Conservation (phyloP, 2,113 vertebrate species). For the Lipophrys pholis region DNA sequence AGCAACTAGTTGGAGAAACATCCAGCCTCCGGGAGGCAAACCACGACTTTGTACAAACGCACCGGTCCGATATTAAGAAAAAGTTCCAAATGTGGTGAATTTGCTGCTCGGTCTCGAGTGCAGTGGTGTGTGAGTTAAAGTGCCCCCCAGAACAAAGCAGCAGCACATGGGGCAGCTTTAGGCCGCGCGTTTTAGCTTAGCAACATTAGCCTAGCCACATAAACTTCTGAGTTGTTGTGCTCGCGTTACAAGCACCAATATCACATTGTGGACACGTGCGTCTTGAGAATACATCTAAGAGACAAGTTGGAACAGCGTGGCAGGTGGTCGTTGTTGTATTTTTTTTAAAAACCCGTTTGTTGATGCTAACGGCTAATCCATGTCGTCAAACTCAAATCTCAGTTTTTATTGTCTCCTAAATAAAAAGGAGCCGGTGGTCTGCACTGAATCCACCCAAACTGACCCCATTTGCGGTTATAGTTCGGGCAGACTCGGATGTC, state of each 20-base stretch:
- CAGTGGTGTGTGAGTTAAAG: slow-evolving; percentile 85
- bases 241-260: no score
- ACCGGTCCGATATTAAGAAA: neutral
- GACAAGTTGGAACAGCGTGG: accelerated
- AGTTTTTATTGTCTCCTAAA: neutral
- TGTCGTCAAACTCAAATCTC: slow-evolving; percentile 27
- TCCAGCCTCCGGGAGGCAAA: accelerated
- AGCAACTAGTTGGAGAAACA: slow-evolving; percentile 33
- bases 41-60: neutral
- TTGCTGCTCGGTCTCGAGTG: slow-evolving; percentile 58
- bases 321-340: neutral
- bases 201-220: slow-evolving; percentile 55
- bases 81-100: slow-evolving; percentile 42
- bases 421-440: neutral
- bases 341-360: slow-evolving; percentile 47
- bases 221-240: neutral
- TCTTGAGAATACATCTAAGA: accelerated
- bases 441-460: neutral
- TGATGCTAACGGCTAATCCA: slow-evolving; percentile 55
- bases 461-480: no score
- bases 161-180: slow-evolving; percentile 89
- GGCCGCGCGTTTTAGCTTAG: slow-evolving; percentile 81
- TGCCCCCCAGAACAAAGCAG: slow-evolving; percentile 90
- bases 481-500: no score
- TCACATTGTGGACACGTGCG: neutral